Evolutionary conservation across 2,888 invertebrate species (phyloP).

Genomic region (Uloborus plumipes): DNA sequence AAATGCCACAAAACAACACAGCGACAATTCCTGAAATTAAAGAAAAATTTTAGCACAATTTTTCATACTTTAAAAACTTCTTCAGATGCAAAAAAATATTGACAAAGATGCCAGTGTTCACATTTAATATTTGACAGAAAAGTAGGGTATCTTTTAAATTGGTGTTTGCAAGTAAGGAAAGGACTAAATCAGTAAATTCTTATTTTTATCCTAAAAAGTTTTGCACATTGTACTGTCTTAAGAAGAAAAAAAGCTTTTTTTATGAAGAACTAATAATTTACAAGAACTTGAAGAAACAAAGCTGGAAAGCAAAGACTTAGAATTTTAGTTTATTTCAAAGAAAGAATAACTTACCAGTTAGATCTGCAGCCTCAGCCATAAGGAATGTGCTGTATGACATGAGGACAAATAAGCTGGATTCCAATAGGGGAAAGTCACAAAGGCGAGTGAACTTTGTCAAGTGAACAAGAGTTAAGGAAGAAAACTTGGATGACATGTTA

Average conservation of each 20-base stretch:
- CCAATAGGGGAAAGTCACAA: conserved; percentile 92
- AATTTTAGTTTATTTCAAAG: too few relatives aligned
- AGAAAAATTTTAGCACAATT: background rate
- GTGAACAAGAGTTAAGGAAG: conserved; percentile 71
- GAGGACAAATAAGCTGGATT: conserved; percentile 95
- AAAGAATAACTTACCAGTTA: conserved; percentile 81
- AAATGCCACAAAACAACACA: conserved; percentile 97
- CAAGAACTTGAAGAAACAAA: too few relatives aligned
- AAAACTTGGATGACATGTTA: too few relatives aligned
- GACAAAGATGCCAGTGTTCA: background rate
- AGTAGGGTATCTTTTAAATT: background rate
- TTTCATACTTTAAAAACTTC: too few relatives aligned
- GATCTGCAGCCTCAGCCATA: conserved; percentile 93
- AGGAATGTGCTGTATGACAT: conserved; percentile 99
- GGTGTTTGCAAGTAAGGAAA: too few relatives aligned
- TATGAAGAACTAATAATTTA: too few relatives aligned
- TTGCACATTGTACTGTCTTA: too few relatives aligned
- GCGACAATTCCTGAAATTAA: conserved; percentile 82
- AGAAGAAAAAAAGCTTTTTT: too few relatives aligned
- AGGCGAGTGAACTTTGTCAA: conserved; percentile 95
- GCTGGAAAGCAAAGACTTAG: too few relatives aligned
- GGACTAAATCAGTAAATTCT: too few relatives aligned
- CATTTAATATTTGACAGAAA: background rate
- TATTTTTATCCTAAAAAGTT: too few relatives aligned
- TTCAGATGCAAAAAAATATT: too few relatives aligned